Percentiles rank a stretch among this genome's conserved stretches.
Conservation (phyloP, 2,888 invertebrate species). For the Euplagia quadripunctaria region DNA sequence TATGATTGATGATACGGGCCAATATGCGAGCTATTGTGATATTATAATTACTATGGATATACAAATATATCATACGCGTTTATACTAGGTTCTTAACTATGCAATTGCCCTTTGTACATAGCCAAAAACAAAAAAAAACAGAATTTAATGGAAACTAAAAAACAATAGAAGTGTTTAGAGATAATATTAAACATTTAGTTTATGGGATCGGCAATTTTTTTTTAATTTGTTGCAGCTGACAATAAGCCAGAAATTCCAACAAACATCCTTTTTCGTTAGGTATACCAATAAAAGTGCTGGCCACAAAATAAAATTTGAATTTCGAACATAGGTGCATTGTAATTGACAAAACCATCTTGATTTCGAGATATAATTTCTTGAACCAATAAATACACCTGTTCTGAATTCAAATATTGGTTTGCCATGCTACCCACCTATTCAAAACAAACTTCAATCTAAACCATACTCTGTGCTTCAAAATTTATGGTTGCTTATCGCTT, state of each 20-base stretch:
- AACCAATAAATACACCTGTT: conserved; percentile 50
- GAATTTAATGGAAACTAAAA: no score
- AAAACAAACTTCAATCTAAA: conserved; percentile 16
- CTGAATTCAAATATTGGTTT: conserved; percentile 57
- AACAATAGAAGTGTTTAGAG: no score
- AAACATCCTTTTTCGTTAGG: no score
- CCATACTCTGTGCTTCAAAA: not conserved
- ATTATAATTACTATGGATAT: not conserved
- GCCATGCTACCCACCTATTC: conserved; percentile 33
- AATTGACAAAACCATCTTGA: not conserved
- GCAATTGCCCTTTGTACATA: no score
- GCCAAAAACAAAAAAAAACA: no score
- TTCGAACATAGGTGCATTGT: conserved; percentile 15
- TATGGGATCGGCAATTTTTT: not conserved
- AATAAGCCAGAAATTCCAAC: not conserved
- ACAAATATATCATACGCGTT: not conserved
- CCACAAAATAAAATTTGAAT: not conserved
- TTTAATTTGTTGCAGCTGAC: not conserved
- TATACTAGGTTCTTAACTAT: not conserved
- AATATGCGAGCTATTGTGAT: not conserved
- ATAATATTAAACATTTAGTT: not conserved
- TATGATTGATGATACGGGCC: conserved; percentile 34
- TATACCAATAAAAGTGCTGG: not conserved
- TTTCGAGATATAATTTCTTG: conserved; percentile 29
- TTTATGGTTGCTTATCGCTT: conserved; percentile 23